These are phyloP conservation scores for Pachypeltis micranthus DNA, from an alignment of 1,140 invertebrate species.

Conservation along the genomic window DNA sequence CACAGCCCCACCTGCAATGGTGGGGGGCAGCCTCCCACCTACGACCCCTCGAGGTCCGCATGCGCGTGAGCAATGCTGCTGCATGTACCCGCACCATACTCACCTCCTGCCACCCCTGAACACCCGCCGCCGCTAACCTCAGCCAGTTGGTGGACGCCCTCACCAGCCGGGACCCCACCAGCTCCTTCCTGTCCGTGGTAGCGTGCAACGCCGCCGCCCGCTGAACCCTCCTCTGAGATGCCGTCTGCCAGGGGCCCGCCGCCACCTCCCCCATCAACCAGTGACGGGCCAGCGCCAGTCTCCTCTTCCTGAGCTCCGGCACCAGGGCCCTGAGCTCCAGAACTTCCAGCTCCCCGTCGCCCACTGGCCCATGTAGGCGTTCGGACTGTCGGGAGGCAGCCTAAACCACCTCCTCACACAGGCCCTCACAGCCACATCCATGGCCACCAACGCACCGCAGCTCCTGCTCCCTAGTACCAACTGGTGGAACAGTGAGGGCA, in stretches of 20 bases:
- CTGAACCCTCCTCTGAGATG: neutral
- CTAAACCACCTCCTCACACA: neutral
- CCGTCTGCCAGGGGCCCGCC: neutral
- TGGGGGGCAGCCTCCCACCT: neutral
- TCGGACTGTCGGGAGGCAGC: neutral
- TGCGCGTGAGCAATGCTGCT: neutral
- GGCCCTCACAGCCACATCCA: neutral
- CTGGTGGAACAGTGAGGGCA: neutral
- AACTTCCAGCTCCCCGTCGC: neutral
- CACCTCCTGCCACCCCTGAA: neutral
- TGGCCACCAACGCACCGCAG: neutral
- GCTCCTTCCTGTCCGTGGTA: neutral
- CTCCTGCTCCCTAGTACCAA: neutral
- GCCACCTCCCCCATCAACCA: neutral
- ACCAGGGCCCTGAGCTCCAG: neutral
- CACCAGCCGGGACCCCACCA: neutral
- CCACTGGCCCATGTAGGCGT: neutral
- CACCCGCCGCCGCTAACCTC: neutral
- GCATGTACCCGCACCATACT: neutral
- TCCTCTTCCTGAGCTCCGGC: neutral
- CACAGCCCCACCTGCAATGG: neutral
- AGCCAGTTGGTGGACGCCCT: neutral
- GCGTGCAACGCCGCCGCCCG: neutral
- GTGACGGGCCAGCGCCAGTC: neutral
- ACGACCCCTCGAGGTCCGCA: neutral